These are phyloP conservation scores for Paraplagusia blochii DNA, from an alignment of 2,113 vertebrate species.

Conservation along the genomic window DNA sequence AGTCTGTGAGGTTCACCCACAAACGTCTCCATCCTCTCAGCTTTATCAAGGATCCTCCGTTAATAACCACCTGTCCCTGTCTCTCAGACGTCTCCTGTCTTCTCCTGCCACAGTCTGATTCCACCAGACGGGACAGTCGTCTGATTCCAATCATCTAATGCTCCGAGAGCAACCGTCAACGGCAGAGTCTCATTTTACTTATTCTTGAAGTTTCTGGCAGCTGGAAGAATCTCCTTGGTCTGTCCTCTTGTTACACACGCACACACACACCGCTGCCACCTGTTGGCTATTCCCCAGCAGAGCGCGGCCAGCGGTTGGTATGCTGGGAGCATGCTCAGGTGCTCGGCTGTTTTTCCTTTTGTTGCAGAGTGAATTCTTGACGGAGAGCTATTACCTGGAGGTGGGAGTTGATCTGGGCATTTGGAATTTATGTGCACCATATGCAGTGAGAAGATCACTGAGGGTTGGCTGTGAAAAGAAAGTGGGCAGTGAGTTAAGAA, in stretches of 20 bases:
- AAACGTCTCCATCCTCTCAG: too few species aligned
- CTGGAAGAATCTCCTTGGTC: constrained; percentile 38
- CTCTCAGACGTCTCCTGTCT: constrained; percentile 4
- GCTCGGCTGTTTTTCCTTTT: background rate
- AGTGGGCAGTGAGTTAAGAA: background rate
- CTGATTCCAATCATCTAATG: constrained; percentile 57
- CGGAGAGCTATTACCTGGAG: constrained; percentile 25
- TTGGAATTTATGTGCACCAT: constrained; percentile 5
- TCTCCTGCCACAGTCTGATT: constrained; percentile 21
- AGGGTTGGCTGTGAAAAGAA: constrained; percentile 23
- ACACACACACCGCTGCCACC: background rate
- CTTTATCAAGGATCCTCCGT: background rate
- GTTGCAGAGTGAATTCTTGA: constrained; percentile 23
- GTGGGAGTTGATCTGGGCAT: constrained; percentile 9
- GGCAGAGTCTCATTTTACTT: constrained; percentile 10
- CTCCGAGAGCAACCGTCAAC: constrained; percentile 53
- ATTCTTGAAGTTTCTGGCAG: constrained; percentile 39
- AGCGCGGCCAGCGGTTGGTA: constrained; percentile 30
- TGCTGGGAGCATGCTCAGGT: constrained; percentile 2
- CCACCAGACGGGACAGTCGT: constrained; percentile 50
- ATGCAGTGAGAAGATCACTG: constrained; percentile 2
- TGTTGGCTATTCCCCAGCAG: background rate
- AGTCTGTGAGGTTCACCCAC: too few species aligned
- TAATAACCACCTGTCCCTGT: constrained; percentile 42
- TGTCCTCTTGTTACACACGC: constrained; percentile 18